phyloP scores from a whole-genome alignment of 2,113 vertebrate species.

The Reinhardtius hippoglossoides region DNA sequence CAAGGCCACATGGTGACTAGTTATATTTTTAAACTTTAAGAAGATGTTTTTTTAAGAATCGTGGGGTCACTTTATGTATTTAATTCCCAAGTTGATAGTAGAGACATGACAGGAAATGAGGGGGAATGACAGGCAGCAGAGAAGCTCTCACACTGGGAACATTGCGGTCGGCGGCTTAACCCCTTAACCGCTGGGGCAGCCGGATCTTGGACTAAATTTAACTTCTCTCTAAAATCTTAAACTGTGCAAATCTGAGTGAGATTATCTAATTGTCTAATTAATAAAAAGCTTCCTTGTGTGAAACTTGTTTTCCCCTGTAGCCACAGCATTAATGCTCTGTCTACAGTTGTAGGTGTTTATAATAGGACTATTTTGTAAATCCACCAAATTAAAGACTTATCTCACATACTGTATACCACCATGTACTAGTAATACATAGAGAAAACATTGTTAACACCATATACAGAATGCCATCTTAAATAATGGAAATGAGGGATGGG shows the following conservation, averaged over 20 bases:
- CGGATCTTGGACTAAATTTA: neutral
- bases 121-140: constrained; percentile 20
- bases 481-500: no score
- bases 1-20: neutral
- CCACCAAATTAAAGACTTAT: neutral
- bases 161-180: neutral
- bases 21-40: constrained; percentile 6
- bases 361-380: neutral
- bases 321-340: no score
- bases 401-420: neutral
- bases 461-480: no score
- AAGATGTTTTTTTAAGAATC: no score
- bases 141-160: neutral
- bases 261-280: neutral
- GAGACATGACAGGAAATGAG: constrained; percentile 37
- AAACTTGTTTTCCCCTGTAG: no score
- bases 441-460: no score
- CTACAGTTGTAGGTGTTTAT: no score
- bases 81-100: constrained; percentile 9
- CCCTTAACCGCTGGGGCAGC: neutral
- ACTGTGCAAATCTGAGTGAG: neutral
- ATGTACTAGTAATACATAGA: no score
- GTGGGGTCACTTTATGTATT: neutral
- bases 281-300: no score
- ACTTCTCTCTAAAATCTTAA: neutral